These are phyloP conservation scores for Hippocampus guttulatus DNA, from an alignment of 2,113 vertebrate genomes.

Conservation along the genomic window DNA sequence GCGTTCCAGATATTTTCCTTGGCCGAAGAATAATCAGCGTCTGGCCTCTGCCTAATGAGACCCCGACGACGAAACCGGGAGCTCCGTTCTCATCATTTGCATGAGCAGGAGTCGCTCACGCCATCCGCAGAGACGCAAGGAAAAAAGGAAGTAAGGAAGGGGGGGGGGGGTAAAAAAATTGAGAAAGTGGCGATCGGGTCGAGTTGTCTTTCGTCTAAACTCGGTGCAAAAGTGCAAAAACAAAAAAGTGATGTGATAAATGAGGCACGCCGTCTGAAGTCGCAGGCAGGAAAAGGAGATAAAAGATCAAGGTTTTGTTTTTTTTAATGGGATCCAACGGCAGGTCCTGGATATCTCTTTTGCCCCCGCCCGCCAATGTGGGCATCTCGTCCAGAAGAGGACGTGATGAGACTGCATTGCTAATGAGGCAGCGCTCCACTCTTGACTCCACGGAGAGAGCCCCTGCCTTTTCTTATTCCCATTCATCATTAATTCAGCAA, in stretches of 20 bases:
- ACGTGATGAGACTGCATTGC: conserved; percentile 88
- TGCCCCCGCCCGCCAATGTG: conserved; percentile 67
- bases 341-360: conserved; percentile 67
- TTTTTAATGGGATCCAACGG: conserved; percentile 85
- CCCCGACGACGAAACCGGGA: conserved; percentile 32
- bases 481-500: conserved; percentile 99
- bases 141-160: conserved; percentile 36
- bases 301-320: conserved; percentile 57
- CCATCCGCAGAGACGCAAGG: conserved; percentile 54
- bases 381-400: conserved; percentile 80
- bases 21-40: conserved; percentile 60
- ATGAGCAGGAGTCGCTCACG: conserved; percentile 55
- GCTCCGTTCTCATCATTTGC: conserved; percentile 57
- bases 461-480: conserved; percentile 87
- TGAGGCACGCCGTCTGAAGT: conserved; percentile 47
- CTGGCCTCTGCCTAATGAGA: conserved; percentile 74
- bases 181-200: conserved; percentile 24
- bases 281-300: conserved; percentile 20
- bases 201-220: conserved; percentile 31
- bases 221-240: conserved; percentile 38
- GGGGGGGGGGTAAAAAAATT: not conserved
- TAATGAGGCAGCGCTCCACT: conserved; percentile 82
- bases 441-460: conserved; percentile 79
- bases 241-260: conserved; percentile 41
- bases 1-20: conserved; percentile 49